phyloP scores from a whole-genome alignment of 35 echinoderm and acorn worm species.

The Ophiothrix spiculata region DNA sequence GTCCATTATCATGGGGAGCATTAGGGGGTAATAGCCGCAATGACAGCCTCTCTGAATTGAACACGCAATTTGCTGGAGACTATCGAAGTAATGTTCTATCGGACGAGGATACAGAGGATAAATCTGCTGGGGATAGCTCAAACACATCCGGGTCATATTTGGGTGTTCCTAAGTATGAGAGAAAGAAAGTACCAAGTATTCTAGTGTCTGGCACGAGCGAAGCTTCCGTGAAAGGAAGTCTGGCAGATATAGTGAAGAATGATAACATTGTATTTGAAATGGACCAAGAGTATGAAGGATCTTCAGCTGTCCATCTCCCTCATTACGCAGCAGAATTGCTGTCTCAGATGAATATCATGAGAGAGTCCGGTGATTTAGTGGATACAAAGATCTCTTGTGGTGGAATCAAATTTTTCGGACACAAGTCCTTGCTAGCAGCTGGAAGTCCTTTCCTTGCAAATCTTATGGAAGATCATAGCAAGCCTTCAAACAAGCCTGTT shows the following conservation, averaged over 20 bases:
- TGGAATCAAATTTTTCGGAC: conserved; percentile 31
- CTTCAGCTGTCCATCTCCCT: conserved; percentile 38
- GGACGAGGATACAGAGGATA: not conserved
- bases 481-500: not conserved
- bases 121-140: not conserved
- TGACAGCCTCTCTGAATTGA: not conserved
- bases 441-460: conserved; percentile 75
- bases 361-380: conserved; percentile 66
- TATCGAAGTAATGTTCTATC: not conserved
- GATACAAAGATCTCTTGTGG: conserved; percentile 47
- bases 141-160: conserved; percentile 5
- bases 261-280: not conserved
- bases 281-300: conserved; percentile 4
- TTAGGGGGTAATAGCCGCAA: not conserved
- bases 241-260: not conserved
- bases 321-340: conserved; percentile 67
- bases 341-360: conserved; percentile 59
- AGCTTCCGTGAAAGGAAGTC: not conserved
- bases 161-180: conserved; percentile 46
- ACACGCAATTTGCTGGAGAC: not conserved
- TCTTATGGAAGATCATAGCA: conserved; percentile 31
- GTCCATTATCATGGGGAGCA: not conserved
- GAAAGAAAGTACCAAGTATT: conserved; percentile 65
- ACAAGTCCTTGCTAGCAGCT: conserved; percentile 71
- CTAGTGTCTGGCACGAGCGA: conserved; percentile 65